Evolutionary conservation across 1,140 invertebrate genomes (phyloP).

Genomic region (Aethina tumida): DNA sequence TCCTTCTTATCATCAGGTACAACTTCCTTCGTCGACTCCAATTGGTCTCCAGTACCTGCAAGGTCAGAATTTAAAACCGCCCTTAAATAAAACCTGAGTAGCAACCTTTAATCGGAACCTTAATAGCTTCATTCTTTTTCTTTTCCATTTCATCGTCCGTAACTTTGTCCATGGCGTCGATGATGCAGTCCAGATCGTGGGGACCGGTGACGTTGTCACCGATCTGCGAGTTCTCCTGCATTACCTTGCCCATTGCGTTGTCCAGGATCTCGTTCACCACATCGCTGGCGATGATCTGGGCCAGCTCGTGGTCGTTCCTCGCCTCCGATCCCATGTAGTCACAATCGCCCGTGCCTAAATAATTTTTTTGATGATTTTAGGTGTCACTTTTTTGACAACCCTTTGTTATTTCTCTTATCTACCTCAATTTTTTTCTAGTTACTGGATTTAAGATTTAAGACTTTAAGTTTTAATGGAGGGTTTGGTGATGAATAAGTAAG

Average conservation of each 20-base stretch:
- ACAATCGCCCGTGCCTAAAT: too few species aligned
- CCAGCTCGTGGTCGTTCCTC: neutral
- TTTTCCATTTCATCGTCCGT: slow-evolving; percentile 1
- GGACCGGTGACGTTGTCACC: slow-evolving; percentile 4
- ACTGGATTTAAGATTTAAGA: too few species aligned
- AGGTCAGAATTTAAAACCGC: neutral
- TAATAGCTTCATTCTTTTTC: slow-evolving; percentile 5
- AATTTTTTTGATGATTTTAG: too few species aligned
- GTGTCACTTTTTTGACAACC: too few species aligned
- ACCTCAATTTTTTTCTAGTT: too few species aligned
- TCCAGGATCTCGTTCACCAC: slow-evolving; percentile 23
- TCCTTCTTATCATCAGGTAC: slow-evolving; percentile 9
- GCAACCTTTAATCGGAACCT: slow-evolving; percentile 9
- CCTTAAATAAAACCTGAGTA: neutral
- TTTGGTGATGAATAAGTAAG: too few species aligned
- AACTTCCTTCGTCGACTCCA: slow-evolving; percentile 10
- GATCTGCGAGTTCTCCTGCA: slow-evolving; percentile 10
- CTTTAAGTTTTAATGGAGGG: too few species aligned
- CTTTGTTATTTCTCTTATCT: too few species aligned
- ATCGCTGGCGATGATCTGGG: slow-evolving; percentile 16
- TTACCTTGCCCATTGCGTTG: slow-evolving; percentile 19
- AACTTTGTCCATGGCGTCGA: slow-evolving; percentile 11
- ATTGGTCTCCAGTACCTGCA: slow-evolving; percentile 14
- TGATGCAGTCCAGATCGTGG: slow-evolving; percentile 15
- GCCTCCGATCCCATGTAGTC: too few species aligned